A percentile compares a stretch with the other conserved stretches of the same genome.
phyloP scores from a whole-genome alignment of 2,113 vertebrate species.

The Neogale vison region DNA sequence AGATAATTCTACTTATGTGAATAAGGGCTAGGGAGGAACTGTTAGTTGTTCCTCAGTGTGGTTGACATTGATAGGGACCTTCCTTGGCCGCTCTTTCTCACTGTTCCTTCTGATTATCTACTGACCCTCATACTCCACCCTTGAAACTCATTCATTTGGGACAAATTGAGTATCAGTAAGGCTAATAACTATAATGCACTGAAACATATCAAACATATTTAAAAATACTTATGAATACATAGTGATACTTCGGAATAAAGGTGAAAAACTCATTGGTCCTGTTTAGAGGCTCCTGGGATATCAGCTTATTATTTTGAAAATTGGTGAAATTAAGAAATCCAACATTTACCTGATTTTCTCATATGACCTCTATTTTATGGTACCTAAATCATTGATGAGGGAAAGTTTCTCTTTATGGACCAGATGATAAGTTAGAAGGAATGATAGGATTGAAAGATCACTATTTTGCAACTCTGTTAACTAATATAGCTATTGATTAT shows the following conservation, averaged over 20 bases:
- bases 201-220: neutral
- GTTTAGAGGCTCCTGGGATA: neutral
- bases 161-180: neutral
- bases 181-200: neutral
- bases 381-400: neutral
- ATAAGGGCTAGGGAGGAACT: neutral
- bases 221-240: neutral
- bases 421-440: neutral
- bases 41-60: neutral
- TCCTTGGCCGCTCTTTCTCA: neutral
- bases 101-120: neutral
- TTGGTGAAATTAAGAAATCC: neutral
- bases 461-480: neutral
- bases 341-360: neutral
- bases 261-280: neutral
- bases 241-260: neutral
- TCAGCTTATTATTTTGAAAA: constrained; percentile 32
- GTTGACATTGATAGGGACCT: neutral
- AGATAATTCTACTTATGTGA: neutral
- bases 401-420: neutral
- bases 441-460: neutral
- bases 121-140: neutral
- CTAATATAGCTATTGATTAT: neutral
- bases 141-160: neutral
- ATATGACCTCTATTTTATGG: neutral